These are phyloP conservation scores for Pagrus major DNA, from an alignment of 2,113 vertebrate genomes.

Conservation along the genomic window DNA sequence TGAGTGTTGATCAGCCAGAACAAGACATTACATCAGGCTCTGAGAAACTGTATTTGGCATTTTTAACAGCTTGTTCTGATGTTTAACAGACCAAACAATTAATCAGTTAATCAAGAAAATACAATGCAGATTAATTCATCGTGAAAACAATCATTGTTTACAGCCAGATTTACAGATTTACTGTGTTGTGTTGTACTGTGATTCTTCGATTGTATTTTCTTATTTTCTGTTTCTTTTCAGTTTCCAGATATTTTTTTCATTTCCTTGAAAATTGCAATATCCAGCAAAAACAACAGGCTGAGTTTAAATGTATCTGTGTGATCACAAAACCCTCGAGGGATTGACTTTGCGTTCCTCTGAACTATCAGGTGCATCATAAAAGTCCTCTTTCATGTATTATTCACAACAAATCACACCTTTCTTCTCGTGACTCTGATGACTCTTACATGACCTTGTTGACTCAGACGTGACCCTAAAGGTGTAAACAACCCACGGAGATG, in stretches of 20 bases:
- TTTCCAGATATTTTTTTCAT: background rate
- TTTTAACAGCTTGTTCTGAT: background rate
- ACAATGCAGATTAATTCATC: no score
- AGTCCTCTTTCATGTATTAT: slow-evolving; percentile 1
- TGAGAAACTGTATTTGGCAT: background rate
- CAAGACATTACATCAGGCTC: no score
- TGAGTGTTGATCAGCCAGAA: background rate
- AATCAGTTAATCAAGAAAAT: background rate
- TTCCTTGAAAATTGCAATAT: no score
- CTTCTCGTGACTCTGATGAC: slow-evolving; percentile 10
- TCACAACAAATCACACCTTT: slow-evolving; percentile 23
- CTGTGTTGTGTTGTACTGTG: background rate
- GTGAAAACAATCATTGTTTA: background rate
- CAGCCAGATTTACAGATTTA: background rate
- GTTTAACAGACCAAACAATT: background rate
- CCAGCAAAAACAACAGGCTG: background rate
- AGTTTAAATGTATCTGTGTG: slow-evolving; percentile 6
- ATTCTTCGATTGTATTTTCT: background rate
- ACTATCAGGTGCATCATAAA: slow-evolving; percentile 14
- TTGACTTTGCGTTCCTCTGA: background rate
- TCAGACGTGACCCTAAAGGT: slow-evolving; percentile 20
- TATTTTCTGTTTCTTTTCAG: background rate
- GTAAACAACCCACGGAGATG: background rate
- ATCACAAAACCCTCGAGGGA: background rate
- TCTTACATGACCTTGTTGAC: slow-evolving; percentile 13